phyloP scores from a whole-genome alignment of 2,113 vertebrate species.

The Acanthochromis polyacanthus region DNA sequence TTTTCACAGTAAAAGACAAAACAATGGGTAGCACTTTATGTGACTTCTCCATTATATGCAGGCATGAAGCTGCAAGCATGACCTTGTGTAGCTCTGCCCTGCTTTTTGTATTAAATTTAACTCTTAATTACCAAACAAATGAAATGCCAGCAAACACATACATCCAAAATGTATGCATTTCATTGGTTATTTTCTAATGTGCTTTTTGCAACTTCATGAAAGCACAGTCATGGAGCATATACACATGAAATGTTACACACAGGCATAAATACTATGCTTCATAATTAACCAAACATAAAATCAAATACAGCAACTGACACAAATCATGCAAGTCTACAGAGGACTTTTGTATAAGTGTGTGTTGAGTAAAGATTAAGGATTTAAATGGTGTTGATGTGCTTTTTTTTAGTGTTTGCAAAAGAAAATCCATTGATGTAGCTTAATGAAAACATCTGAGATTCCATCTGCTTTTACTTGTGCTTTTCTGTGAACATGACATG shows the following conservation, averaged over 20 bases:
- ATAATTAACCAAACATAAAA: slow-evolving; percentile 65
- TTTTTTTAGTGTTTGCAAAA: slow-evolving; percentile 40
- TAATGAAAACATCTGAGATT: slow-evolving; percentile 17
- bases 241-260: slow-evolving; percentile 76
- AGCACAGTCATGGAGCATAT: slow-evolving; percentile 57
- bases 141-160: not conserved
- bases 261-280: slow-evolving; percentile 65
- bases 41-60: slow-evolving; percentile 50
- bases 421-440: slow-evolving; percentile 2
- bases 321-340: slow-evolving; percentile 70
- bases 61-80: slow-evolving; percentile 39
- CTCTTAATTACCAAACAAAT: not conserved
- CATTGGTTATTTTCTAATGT: not conserved
- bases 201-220: slow-evolving; percentile 39
- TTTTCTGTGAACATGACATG: slow-evolving; percentile 21
- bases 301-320: slow-evolving; percentile 48
- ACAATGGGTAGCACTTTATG: slow-evolving; percentile 60
- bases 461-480: slow-evolving; percentile 35
- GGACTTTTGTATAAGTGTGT: slow-evolving; percentile 14
- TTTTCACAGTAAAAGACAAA: slow-evolving; percentile 59
- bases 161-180: not conserved
- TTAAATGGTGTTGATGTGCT: slow-evolving; percentile 31
- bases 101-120: not conserved
- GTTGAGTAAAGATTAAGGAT: slow-evolving; percentile 6
- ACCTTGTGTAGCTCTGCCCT: not conserved